Base-by-base conservation (phyloP, 2,113 vertebrate species). In the Scomber japonicus region DNA sequence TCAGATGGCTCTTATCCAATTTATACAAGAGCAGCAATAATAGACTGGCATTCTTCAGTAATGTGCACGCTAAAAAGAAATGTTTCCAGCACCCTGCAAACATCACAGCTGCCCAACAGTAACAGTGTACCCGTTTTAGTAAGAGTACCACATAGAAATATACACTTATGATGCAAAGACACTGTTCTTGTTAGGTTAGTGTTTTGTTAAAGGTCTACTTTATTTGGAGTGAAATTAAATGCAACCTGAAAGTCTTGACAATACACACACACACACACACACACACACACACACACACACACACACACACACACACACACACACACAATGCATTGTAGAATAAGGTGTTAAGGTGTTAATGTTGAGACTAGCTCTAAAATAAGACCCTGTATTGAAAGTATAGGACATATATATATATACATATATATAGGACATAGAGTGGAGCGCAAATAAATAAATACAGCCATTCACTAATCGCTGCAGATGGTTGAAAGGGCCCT, bases 1-100 rank as follows among this genome's bases (percentile, higher is more conserved):
- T 73, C 15, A 56, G 24, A 68, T 67, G 17, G 44, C 3, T 76
- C 14, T 60, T 81, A 51, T 82, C 27, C 59, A 5, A 71, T 75
- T 51, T 63, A 64, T 69, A 8, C 62, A 67, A 62, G 30, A 63
- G 19, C 54, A 75, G 55, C 65, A 71, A 75, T 72, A 83, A 78
- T n/a, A 83, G 30, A 54, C 49, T 63, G 62, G 14, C 62, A 83
- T 85, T 85, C 24, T 78, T 87, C 30, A 56, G 53, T 45, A 78
- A 76, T 81, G 67, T 77, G 46, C 64, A 48, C 51, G 57, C 45
- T 27, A 6, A 67, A 55, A 55, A 2, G 24, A 30, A 75, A 56
- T 65, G 11, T 45, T 68, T 17, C 10, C 53, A 31, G 3, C 51
- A 45, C 59, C 21, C 51, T 49, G 19, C n/a, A 62, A 3, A 2